Percentiles rank a stretch among this genome's conserved stretches.
phyloP scores from a whole-genome alignment of 2,797 vertebrate species.

The Melanotaenia boesemani region DNA sequence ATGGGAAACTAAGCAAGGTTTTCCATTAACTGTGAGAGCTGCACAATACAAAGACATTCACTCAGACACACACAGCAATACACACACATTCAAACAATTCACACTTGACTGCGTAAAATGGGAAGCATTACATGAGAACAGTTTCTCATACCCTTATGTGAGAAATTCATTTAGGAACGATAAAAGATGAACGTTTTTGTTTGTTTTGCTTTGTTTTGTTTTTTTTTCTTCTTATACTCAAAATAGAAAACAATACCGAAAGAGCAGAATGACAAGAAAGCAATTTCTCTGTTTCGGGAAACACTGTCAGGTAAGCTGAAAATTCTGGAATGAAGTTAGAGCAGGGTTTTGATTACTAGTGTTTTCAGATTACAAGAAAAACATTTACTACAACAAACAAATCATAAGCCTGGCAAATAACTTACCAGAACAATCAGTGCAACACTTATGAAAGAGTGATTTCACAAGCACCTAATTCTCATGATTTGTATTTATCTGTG shows the following conservation, averaged over 20 bases:
- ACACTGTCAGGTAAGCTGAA: constrained; percentile 41
- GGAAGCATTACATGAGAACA: constrained; percentile 48
- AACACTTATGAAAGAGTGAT: constrained; percentile 27
- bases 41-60: constrained; percentile 38
- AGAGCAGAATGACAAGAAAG: constrained; percentile 16
- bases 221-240: constrained; percentile 60
- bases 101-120: constrained; percentile 41
- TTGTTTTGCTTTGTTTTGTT: rapidly evolving
- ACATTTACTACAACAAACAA: constrained; percentile 63
- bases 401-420: constrained; percentile 64
- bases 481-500: constrained; percentile 29
- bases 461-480: constrained; percentile 41
- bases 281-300: constrained; percentile 31
- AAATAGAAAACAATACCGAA: constrained; percentile 26
- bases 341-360: constrained; percentile 50
- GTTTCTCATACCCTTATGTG: constrained; percentile 58
- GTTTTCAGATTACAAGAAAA: constrained; percentile 50
- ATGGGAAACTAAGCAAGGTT: constrained; percentile 63
- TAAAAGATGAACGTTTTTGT: constrained; percentile 57
- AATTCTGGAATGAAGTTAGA: constrained; percentile 58
- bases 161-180: constrained; percentile 54
- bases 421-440: constrained; percentile 61
- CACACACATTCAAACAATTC: constrained; percentile 28
- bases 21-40: constrained; percentile 69
- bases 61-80: constrained; percentile 11